Base-by-base conservation (phyloP, 2,888 invertebrate genomes). In the Druceiella hillmani region DNA sequence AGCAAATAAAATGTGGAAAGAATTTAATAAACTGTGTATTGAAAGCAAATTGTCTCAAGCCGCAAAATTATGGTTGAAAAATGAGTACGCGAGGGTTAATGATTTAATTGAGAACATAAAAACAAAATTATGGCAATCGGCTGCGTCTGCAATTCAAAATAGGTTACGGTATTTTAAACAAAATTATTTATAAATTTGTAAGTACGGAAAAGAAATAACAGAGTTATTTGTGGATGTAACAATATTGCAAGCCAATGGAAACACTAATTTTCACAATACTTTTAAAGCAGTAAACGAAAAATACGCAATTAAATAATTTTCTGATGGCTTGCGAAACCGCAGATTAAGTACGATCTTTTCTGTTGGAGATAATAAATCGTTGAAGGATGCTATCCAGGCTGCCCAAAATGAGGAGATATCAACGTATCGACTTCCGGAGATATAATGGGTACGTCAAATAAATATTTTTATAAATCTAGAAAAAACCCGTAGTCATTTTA, bases 331-430 rank as follows among this genome's bases (percentile, higher is more conserved):
- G 17, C 16, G 27, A n/a, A 34, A 17, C n/a, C 6, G 17, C 5
- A 2, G 14, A 13, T 12, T 34, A 2, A 27, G 34, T n/a, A 17
- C 24, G 7, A 34, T 34, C 3, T 11, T 34, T 13, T 12, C 22
- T 12, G 43, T 41, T 4, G 16, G 43, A 5, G 36, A 44, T 25
- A 44, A 30, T 13, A 12, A 6, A 3, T 20, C 35, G 2, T 12
- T 46, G 7, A 44, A 38, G 20, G 44, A 46, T 14, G 46, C 43
- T 2, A 35, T 46, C 6, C 34, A 34, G 31, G 40, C 38, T n/a
- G 46, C 43, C 5, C 11, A 33, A 11, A 38, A 41, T 13, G 35
- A 36, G 10, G 35, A 31, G 13, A 9, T 13, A n/a, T 24, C 31
- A 9, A 2, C 16, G 11, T 3, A 14, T 9, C 27, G 3, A 16